Conservation (phyloP, 2,888 invertebrate genomes). For the Agrochola lota region DNA sequence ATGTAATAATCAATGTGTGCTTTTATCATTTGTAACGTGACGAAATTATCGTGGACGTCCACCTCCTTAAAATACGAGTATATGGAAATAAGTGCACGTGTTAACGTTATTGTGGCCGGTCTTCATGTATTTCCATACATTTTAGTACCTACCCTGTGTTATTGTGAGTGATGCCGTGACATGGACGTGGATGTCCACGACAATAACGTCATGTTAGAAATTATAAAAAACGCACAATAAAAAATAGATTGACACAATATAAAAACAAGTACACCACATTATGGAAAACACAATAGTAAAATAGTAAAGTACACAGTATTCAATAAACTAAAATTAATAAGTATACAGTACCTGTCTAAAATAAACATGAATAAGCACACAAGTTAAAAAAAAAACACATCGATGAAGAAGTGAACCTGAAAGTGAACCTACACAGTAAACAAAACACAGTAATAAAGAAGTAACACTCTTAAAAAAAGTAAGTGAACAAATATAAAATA, state of each 20-base stretch:
- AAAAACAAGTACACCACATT: background rate
- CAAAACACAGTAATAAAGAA: constrained; percentile 1
- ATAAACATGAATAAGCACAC: background rate
- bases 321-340: background rate
- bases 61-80: background rate
- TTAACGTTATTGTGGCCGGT: background rate
- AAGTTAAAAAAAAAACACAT: background rate
- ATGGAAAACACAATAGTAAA: background rate
- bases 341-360: background rate
- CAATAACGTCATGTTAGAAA: background rate
- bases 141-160: background rate
- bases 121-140: background rate
- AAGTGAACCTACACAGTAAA: constrained; percentile 11
- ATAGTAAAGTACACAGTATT: background rate
- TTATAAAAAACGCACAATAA: background rate
- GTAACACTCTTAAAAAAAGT: background rate
- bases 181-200: background rate
- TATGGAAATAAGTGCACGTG: background rate
- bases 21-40: background rate
- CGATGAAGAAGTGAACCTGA: background rate
- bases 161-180: background rate
- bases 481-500: constrained; percentile 1
- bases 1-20: background rate
- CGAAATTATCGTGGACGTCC: too few species aligned
- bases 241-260: background rate